phyloP scores from a whole-genome alignment of 2,888 invertebrate genomes.

The Axea sp. region DNA sequence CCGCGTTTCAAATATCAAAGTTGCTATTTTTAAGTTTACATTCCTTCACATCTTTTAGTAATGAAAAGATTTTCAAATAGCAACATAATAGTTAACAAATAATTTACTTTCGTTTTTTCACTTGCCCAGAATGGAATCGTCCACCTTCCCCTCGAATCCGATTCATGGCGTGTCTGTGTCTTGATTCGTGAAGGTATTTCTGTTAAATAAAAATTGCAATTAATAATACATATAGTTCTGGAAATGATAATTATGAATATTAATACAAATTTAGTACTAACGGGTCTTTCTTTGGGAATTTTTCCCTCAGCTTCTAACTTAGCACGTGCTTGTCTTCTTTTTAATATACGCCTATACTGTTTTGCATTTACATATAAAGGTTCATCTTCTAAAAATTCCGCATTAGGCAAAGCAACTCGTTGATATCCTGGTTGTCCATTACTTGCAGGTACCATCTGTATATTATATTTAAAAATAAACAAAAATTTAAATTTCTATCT shows the following conservation, averaged over 20 bases:
- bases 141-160: conserved; percentile 98
- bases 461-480: neutral
- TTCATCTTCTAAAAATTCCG: conserved; percentile 91
- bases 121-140: conserved; percentile 90
- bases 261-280: too few relatives aligned
- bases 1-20: conserved; percentile 8
- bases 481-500: conserved; percentile 8
- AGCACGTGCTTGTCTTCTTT: conserved; percentile 95
- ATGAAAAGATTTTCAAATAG: too few relatives aligned
- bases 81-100: too few relatives aligned
- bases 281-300: conserved; percentile 97
- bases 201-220: conserved; percentile 74
- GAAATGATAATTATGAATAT: neutral
- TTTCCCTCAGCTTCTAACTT: conserved; percentile 96
- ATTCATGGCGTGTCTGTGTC: conserved; percentile 98
- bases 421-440: conserved; percentile 81
- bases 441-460: conserved; percentile 82
- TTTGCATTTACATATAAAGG: conserved; percentile 99
- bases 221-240: neutral
- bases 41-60: neutral
- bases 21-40: conserved; percentile 11
- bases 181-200: conserved; percentile 99
- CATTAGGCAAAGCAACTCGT: conserved; percentile 83
- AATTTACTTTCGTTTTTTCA: conserved; percentile 75
- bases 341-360: conserved; percentile 97